Base-by-base conservation (phyloP, 2,113 vertebrate species). In the Telmatochromis bifrenatus region DNA sequence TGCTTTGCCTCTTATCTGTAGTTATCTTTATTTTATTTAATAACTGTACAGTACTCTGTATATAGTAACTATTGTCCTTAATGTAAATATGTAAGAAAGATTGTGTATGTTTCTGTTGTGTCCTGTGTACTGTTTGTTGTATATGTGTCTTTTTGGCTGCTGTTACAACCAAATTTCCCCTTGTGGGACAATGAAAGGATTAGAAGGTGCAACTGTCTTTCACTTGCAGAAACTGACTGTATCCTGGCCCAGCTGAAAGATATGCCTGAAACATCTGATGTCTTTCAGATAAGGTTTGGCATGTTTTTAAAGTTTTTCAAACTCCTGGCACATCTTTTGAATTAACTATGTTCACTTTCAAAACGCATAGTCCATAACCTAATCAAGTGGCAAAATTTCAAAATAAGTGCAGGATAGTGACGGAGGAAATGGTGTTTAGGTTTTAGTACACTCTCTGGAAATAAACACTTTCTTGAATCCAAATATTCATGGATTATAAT, bases 261-360 rank as follows among this genome's bases (percentile, higher is more conserved):
- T 54, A 3, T 54, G 10, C 10, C 53, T 54, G 53, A 54, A 54
- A 54, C 53, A 21, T 54, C 53, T 54, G 51, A 12, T 54, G 51
- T 21, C 49, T 53, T 53, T 53, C 9, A 53, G 19, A 53, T 53
- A 53, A 0, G 49, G 0, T 54, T 54, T 54, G 53, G n/a, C n/a
- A 55, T 55, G 53, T 23, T 54, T 54, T 23, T 54, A 12, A 13
- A 13, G 21, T 12, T 55, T 55, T 55, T 55, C 21, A 23, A 55
- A 55, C 6, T 12, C 53, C 53, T 55, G 10, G 21, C 53, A 3
- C 53, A 55, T 55, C 11, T 55, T 23, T 55, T 55, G 11, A 23
- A 55, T 0, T 14, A 56, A 28, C 19, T 11, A 21, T 53, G 51
- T 21, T 53, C 0, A 53, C 51, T 53, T 53, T 53, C 51, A 53